A percentile compares a stretch with the other conserved stretches of the same genome.
These are phyloP conservation scores for Proteles cristata DNA, from an alignment of 2,113 vertebrate genomes.

Conservation along the genomic window DNA sequence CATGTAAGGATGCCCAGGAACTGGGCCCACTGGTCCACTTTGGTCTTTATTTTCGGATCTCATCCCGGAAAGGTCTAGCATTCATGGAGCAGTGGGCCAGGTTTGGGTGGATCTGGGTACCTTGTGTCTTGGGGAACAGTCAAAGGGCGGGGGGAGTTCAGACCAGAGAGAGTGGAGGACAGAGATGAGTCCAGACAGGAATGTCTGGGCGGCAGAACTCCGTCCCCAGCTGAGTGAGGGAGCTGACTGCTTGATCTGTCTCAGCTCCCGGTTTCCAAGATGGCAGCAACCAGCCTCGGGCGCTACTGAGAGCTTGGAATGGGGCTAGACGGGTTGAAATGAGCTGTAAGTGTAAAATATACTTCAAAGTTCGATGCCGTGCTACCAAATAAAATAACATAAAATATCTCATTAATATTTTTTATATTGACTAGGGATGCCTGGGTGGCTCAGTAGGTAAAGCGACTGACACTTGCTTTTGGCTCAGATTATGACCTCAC, in stretches of 20 bases:
- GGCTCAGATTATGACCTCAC: no score
- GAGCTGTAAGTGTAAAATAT: neutral
- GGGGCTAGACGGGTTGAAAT: neutral
- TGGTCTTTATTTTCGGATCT: neutral
- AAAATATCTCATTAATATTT: neutral
- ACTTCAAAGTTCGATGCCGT: neutral
- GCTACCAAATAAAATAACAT: neutral
- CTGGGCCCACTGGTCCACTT: neutral
- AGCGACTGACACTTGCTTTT: no score
- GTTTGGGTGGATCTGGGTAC: neutral
- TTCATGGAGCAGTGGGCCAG: neutral
- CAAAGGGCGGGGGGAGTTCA: neutral
- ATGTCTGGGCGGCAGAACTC: neutral
- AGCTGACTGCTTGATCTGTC: neutral
- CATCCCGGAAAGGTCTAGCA: neutral
- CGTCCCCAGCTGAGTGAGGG: neutral
- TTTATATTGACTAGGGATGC: neutral
- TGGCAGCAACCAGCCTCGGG: neutral
- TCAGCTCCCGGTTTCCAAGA: neutral
- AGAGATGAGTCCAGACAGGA: neutral
- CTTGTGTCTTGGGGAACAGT: neutral
- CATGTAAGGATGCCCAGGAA: neutral
- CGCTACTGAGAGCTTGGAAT: neutral
- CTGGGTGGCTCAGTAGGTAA: no score
- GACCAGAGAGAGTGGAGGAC: neutral